These are phyloP conservation scores for Malurus splendens DNA, from an alignment of 2,797 vertebrate species.

Conservation along the genomic window DNA sequence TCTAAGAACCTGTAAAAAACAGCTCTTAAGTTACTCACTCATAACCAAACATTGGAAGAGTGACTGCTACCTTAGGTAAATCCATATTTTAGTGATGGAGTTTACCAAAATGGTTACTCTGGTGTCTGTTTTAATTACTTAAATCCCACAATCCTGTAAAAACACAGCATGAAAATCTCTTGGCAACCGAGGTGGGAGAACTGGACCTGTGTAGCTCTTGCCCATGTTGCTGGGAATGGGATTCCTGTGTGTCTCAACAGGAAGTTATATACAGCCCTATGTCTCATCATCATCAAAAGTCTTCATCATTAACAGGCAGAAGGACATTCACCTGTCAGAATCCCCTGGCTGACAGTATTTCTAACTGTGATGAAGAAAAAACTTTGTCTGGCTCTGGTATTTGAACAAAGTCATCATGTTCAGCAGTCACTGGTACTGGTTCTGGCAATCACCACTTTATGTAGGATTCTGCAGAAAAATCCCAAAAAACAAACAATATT, in stretches of 20 bases:
- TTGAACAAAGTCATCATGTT: not conserved
- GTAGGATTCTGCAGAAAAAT: not conserved
- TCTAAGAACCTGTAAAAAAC: constrained; percentile 36
- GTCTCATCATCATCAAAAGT: not conserved
- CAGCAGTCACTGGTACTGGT: not conserved
- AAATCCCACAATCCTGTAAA: not conserved
- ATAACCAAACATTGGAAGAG: not conserved
- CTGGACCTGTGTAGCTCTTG: not conserved
- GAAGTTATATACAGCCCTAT: not conserved
- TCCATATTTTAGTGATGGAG: not conserved
- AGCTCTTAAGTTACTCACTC: constrained; percentile 16
- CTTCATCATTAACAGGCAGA: not conserved
- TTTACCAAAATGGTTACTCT: not conserved
- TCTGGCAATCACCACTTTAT: not conserved
- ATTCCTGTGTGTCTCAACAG: not conserved
- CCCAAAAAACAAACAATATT: not conserved
- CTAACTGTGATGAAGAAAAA: not conserved
- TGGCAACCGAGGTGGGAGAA: not conserved
- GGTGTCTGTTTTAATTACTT: not conserved
- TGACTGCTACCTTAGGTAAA: not conserved
- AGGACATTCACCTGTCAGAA: not conserved
- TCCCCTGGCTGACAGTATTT: not conserved
- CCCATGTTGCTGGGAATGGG: fast-evolving
- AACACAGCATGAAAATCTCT: not conserved
- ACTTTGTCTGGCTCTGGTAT: not conserved